phyloP scores from a whole-genome alignment of 30 jellyfish, hydroid and myxozoan species.

The Clytia hemisphaerica region DNA sequence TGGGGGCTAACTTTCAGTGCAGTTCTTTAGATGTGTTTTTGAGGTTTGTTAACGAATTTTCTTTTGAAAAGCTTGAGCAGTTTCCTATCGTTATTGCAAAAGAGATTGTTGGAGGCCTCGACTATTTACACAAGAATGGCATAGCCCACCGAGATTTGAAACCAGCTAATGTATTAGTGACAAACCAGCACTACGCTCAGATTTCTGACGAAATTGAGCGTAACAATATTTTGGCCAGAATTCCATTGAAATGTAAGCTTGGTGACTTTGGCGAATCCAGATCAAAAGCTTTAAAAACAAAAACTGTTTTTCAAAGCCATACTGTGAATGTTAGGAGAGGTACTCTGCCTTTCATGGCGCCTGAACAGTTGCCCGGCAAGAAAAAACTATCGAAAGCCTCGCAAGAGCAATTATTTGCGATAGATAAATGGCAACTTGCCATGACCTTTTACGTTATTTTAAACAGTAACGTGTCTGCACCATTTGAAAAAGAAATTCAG shows the following conservation, averaged over 20 bases:
- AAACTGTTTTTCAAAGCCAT: neutral
- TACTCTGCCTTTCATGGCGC: conserved; percentile 14
- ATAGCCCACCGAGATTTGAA: conserved; percentile 23
- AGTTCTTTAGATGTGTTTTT: conserved; percentile 8
- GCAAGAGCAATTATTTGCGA: conserved; percentile 4
- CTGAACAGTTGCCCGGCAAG: neutral
- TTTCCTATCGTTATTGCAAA: conserved; percentile 2
- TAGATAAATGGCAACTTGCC: conserved; percentile 12
- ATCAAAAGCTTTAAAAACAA: conserved; percentile 2
- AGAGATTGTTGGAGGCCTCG: conserved; percentile 9
- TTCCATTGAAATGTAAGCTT: conserved; percentile 8
- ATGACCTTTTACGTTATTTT: neutral
- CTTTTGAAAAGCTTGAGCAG: neutral
- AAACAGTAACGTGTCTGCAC: conserved; percentile 4
- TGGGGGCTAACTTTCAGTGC: neutral
- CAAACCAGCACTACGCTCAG: conserved; percentile 8
- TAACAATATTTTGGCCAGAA: neutral
- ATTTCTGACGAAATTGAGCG: neutral
- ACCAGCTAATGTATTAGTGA: conserved; percentile 25
- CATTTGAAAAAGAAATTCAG: conserved; percentile 3
- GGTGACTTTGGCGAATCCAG: conserved; percentile 32
- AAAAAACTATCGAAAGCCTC: neutral
- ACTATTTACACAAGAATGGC: conserved; percentile 14
- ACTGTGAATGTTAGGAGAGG: conserved; percentile 12
- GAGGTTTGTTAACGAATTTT: neutral